Evolutionary conservation across 2,797 vertebrate genomes (phyloP), one percentile per base, ranked within the genome.

Genomic region (Threskiornis aethiopicus): DNA sequence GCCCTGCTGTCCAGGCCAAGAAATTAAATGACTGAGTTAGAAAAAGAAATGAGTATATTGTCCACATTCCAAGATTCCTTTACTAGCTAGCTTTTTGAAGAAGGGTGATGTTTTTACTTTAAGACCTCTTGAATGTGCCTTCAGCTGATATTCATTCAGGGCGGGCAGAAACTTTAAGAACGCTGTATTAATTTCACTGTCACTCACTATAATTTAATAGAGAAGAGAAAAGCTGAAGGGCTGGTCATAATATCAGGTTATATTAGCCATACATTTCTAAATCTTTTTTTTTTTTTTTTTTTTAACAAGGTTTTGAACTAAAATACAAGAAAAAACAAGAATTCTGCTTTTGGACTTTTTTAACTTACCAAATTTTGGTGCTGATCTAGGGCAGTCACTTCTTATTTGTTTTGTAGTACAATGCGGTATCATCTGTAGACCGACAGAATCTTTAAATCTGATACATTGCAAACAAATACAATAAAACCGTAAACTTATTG

Each of bases 321-420:
- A 82, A 83, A 64, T 28, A 52, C 4, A 59, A 55, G 29, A 20
- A 49, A 51, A 44, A 66, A 7, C 11, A 52, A 28, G 5, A 75
- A 81, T 41, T 86, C 37, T 28, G 13, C 35, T 64, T 39, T 76
- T 42, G 22, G 16, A 39, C 33, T 31, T 92, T 79, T 83, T 75
- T 31, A 61, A 82, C 98, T 99, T 97, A 99, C 99, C 99, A 98
- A 99, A 99, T 97, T 97, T 99, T 87, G 92, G 93, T 90, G 98
- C 97, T 91, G 99, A 99, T 84, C 97, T 98, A 92, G 98, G 97
- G 78, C 98, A 98, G 97, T 99, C 98, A 51, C 99, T 99, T 98
- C 98, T 98, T 76, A 99, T 73, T 96, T 98, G 98, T 97, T 78
- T 98, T 73, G 98, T 97, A 79, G 97, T 97, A 81, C 94, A 98